Evolutionary conservation across 2,888 invertebrate genomes (phyloP).

Genomic region (Craniophora ligustri): DNA sequence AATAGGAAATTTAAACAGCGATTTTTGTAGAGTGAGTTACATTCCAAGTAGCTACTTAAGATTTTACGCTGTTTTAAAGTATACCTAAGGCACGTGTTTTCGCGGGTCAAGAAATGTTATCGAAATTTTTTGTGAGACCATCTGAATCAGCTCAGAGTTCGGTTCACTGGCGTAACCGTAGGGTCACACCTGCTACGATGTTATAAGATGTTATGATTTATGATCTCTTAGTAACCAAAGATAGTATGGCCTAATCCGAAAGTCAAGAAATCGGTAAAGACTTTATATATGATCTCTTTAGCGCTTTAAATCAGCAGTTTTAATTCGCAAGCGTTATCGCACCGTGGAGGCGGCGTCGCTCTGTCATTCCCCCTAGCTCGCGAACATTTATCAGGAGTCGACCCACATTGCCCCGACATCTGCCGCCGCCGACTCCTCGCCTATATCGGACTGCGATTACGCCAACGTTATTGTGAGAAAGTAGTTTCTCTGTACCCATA

Average conservation of each 20-base stretch:
- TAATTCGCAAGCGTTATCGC: slow-evolving; percentile 71
- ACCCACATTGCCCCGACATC: slow-evolving; percentile 81
- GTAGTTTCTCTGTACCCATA: slow-evolving; percentile 59
- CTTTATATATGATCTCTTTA: slow-evolving; percentile 53
- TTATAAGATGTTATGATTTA: too few relatives aligned
- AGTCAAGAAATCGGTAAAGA: slow-evolving; percentile 19
- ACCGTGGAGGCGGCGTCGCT: slow-evolving; percentile 66
- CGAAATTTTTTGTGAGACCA: too few relatives aligned
- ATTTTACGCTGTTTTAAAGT: too few relatives aligned
- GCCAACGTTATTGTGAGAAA: slow-evolving; percentile 62
- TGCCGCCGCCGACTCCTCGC: slow-evolving; percentile 62
- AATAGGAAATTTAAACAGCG: too few relatives aligned
- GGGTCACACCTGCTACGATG: too few relatives aligned
- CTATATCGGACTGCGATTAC: slow-evolving; percentile 60
- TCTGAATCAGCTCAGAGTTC: too few relatives aligned
- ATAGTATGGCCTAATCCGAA: slow-evolving; percentile 12
- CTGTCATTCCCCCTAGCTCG: slow-evolving; percentile 71
- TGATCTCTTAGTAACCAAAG: not conserved
- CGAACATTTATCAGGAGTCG: slow-evolving; percentile 80
- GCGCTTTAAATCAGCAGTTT: slow-evolving; percentile 61
- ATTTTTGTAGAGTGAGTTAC: too few relatives aligned
- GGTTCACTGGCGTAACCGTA: too few relatives aligned
- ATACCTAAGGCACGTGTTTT: too few relatives aligned
- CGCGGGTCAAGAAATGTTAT: too few relatives aligned
- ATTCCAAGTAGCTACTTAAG: too few relatives aligned